Evolutionary conservation across 2,113 vertebrate species (phyloP), one percentile per base, ranked within the genome.

Genomic region (Oncorhynchus kisutch): DNA sequence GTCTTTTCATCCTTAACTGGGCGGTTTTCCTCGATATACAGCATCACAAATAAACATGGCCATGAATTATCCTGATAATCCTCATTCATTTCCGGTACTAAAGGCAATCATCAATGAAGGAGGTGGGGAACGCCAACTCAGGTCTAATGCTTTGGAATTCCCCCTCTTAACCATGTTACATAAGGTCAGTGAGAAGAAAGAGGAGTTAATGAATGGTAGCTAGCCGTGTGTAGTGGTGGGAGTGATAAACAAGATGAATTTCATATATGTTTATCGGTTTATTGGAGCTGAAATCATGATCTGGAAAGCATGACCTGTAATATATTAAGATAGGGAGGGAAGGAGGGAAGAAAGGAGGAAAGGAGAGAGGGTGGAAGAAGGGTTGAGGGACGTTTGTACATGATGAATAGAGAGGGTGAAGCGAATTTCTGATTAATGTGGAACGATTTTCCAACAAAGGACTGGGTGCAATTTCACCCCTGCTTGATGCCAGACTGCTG

Each of bases 341-440:
- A 25, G 67, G 76, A 20, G 71, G 27, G 18, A 77, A 60, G 72
- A n/a, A 54, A 13, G 9, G 49, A 14, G 14, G 49, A 45, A 45
- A 45, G 49, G 49, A 80, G 39, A 54, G 49, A 54, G 49, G 49
- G 49, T 16, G 59, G 59, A 14, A 22, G 16, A 69, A 27, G 67
- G 77, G 20, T 71, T 31, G 20, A 77, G 69, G 72, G 25, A 80
- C 64, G 39, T 57, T 0, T 75, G 74, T 60, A 69, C 27, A 51
- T 45, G 60, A 45, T 73, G 60, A 73, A 73, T 22, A 64, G 49
- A 59, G 77, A 78, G 76, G 77, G 66, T 57, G 77, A 78, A 77
- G 77, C 60, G 14, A 83, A 82, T 85, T 45, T 81, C 29, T 31
- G 18, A 85, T 84, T 79, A 82, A 78, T 83, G 77, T 62, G 79